Evolutionary conservation across 2,888 invertebrate species (phyloP).

Genomic region (Pristionchus exspectatus): DNA sequence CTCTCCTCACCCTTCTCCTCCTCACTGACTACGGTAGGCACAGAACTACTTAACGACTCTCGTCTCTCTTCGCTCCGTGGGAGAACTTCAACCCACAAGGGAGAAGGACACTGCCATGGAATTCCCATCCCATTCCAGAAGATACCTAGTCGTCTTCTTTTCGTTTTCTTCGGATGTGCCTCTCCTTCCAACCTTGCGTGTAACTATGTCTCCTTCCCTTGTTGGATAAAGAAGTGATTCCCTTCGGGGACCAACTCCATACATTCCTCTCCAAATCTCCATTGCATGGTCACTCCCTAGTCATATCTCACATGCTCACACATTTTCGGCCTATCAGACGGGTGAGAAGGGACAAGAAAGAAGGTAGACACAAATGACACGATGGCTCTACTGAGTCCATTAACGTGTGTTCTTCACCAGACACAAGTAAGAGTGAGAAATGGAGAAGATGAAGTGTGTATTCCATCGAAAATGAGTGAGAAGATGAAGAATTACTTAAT

Average conservation of each 20-base stretch:
- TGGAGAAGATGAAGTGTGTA: slow-evolving; percentile 8
- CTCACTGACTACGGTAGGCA: slow-evolving; percentile 37
- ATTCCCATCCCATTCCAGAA: slow-evolving; percentile 43
- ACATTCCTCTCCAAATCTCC: background rate
- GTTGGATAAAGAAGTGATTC: slow-evolving; percentile 43
- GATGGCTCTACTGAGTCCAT: slow-evolving; percentile 16
- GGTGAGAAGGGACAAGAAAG: slow-evolving; percentile 1
- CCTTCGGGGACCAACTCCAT: slow-evolving; percentile 7
- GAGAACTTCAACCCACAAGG: slow-evolving; percentile 48
- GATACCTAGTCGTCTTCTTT: slow-evolving; percentile 17
- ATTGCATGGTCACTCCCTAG: background rate
- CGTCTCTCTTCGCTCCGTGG: slow-evolving; percentile 20
- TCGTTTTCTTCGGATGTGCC: background rate
- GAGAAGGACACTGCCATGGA: slow-evolving; percentile 7
- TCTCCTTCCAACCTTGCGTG: background rate
- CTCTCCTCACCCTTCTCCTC: background rate
- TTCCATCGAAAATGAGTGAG: slow-evolving; percentile 36
- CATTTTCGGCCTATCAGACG: background rate
- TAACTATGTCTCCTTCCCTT: background rate
- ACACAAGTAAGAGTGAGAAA: background rate
- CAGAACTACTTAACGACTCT: slow-evolving; percentile 39
- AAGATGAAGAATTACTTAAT: slow-evolving; percentile 38
- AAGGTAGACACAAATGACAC: background rate
- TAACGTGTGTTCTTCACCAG: background rate
- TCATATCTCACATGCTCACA: slow-evolving; percentile 37